Base-by-base conservation (phyloP, 2,113 vertebrate genomes). In the Lontra canadensis region DNA sequence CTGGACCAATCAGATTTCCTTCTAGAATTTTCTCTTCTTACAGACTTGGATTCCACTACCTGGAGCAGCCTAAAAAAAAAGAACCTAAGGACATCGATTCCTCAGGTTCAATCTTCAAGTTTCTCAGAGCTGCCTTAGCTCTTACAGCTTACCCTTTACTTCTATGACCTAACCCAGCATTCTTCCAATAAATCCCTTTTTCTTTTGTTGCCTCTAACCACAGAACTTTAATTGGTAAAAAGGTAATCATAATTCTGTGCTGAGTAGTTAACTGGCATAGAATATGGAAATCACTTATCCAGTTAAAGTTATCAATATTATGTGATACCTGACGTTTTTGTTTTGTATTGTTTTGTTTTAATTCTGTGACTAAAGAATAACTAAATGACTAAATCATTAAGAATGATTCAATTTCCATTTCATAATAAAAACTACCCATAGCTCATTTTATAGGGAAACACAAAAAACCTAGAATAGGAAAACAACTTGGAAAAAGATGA, bases 351-450 rank as follows among this genome's bases (percentile, higher is more conserved):
- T 39, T 74, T 31, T 88, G 12, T 39, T 74, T 97, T 80, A 67
- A 93, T 80, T 82, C 23, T 78, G 67, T 52, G 7, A 73, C 36
- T 88, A 91, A 83, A 90, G 87, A 91, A 61, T 61, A 96, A 83
- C 67, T 55, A 74, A 92, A 85, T 86, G 73, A 42, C 42, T 42
- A 42, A 42, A 42, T 42, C 42, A 79, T 44, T 94, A 65, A 88
- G 57, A 94, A 86, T 74, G 49, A 86, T 4, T 80, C 52, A 93
- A 73, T 13, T 87, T 94, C 25, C 21, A 31, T 94, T 67, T 21
- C 73, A 21, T 81, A 91, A 88, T 88, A 92, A 95, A 94, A 97
- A 81, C 71, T 63, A 26, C 47, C 47, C 18, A 76, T 31, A 65
- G 49, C 1, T 91, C 31, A 90, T 69, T 78, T 80, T 81, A 63